Base-by-base conservation (phyloP, 2,113 vertebrate species). In the Sphyrna mokarran region DNA sequence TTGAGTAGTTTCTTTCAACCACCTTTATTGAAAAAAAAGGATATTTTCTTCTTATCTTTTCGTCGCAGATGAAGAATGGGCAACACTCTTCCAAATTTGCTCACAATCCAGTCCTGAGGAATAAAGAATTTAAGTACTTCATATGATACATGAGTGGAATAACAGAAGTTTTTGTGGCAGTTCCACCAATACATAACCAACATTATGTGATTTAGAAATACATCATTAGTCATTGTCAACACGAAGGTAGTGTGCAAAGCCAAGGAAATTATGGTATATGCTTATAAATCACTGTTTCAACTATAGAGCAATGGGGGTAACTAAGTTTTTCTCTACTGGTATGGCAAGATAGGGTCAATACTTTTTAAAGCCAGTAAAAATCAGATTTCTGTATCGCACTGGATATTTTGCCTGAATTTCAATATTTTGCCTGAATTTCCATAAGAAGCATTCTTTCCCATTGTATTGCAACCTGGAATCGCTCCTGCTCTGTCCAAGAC, bases 61-160 rank as follows among this genome's bases (percentile, higher is more conserved):
- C 96, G 96, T 96, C 97, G 97, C 14, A 99, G 97, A 96, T 99
- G 98, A 96, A 99, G 97, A 90, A 99, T 83, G 83, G 99, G 99
- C 93, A 99, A 98, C 9, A 99, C 98, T 96, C 99, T 98, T 72
- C 99, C 99, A 9, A 98, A 99, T 97, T 99, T 99, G 97, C 98
- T 98, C 96, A 99, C 99, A 96, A 99, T 98, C 99, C 99, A 99
- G 96, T 99, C 98, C 99, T 99, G 96, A 95, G 97, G 97, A 91
- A 78, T 94, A 95, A 54, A 40, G 95, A 96, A 87, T 58, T 85
- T 18, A 72, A 76, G 66, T 95, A 33, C 26, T 90, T 61, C 14
- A 89, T 58, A 43, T 95, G 9, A 2, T 94, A 94, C n/a, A 94
- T 1, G 37, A 93, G 11, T 14, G 68, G 10, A 14, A 37, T 93